Evolutionary conservation across 1,140 invertebrate genomes (phyloP).

Genomic region (Manduca sexta): DNA sequence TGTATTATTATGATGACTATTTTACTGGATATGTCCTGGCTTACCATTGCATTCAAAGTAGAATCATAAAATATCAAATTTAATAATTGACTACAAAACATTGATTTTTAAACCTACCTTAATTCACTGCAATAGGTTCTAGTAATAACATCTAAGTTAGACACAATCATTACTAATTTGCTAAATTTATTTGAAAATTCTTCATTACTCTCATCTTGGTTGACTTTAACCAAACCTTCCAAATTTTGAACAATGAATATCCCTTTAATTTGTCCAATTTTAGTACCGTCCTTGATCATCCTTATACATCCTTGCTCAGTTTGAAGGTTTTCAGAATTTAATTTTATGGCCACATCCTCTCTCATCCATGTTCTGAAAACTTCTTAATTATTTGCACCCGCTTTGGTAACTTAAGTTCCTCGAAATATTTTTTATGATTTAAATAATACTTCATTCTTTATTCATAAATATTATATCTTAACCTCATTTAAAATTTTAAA

Average conservation of each 20-base stretch:
- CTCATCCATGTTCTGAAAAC: slow-evolving; percentile 22
- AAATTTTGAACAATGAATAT: slow-evolving; percentile 24
- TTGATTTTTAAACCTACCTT: slow-evolving; percentile 11
- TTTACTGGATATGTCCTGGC: too few species aligned
- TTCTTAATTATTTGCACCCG: too few species aligned
- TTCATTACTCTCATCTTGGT: slow-evolving; percentile 9
- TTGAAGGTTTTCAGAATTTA: slow-evolving; percentile 16
- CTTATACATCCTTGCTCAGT: slow-evolving; percentile 22
- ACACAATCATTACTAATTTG: slow-evolving; percentile 13
- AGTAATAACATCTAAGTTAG: slow-evolving; percentile 21
- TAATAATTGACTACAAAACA: too few species aligned
- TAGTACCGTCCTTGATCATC: slow-evolving; percentile 20
- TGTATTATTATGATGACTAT: too few species aligned
- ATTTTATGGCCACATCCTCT: slow-evolving; percentile 10
- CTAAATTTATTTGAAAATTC: slow-evolving; percentile 15
- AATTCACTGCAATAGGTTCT: slow-evolving; percentile 12
- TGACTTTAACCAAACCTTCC: background rate
- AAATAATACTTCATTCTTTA: too few species aligned
- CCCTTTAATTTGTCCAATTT: slow-evolving; percentile 28
- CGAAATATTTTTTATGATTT: too few species aligned
- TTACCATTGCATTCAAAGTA: too few species aligned
- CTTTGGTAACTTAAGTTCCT: too few species aligned
- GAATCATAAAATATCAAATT: background rate
- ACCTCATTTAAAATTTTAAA: too few species aligned
- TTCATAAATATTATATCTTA: too few species aligned